phyloP scores from a whole-genome alignment of 2,888 invertebrate species.

The Pseudanteris insignis region DNA sequence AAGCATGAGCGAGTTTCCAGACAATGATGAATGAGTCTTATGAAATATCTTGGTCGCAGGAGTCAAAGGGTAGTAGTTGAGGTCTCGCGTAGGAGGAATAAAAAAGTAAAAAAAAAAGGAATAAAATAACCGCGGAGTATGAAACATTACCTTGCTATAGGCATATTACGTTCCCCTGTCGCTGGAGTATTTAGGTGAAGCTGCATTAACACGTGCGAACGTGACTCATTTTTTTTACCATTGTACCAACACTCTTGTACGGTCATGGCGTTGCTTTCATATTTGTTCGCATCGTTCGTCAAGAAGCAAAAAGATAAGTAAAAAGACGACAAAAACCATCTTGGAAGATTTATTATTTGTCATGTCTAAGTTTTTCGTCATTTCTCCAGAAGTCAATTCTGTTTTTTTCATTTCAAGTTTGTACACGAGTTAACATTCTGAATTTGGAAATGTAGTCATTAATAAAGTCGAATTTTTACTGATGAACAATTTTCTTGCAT shows the following conservation, averaged over 20 bases:
- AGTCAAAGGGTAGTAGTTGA: conserved; percentile 39
- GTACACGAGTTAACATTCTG: too few relatives aligned
- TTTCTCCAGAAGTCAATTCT: conserved; percentile 14
- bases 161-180: conserved; percentile 14
- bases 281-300: conserved; percentile 20
- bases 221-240: conserved; percentile 31
- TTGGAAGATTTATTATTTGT: conserved; percentile 35
- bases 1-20: too few relatives aligned
- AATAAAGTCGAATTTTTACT: too few relatives aligned
- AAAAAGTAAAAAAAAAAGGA: too few relatives aligned
- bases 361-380: conserved; percentile 18
- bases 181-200: conserved; percentile 3
- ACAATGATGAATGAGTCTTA: conserved; percentile 47
- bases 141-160: conserved; percentile 49
- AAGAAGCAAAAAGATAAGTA: conserved; percentile 24
- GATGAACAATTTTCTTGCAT: too few relatives aligned
- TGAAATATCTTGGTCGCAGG: conserved; percentile 51
- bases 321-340: conserved; percentile 14
- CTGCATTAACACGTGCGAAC: conserved; percentile 24
- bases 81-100: conserved; percentile 39
- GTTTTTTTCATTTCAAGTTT: conserved; percentile 20
- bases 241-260: conserved; percentile 15
- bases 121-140: conserved; percentile 46
- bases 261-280: conserved; percentile 16
- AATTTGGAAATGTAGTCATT: too few relatives aligned